A percentile compares a stretch with the other conserved stretches of the same genome.
Conservation (phyloP, 2,888 invertebrate genomes). For the Scaptodrosophila latifasciaeformis region DNA sequence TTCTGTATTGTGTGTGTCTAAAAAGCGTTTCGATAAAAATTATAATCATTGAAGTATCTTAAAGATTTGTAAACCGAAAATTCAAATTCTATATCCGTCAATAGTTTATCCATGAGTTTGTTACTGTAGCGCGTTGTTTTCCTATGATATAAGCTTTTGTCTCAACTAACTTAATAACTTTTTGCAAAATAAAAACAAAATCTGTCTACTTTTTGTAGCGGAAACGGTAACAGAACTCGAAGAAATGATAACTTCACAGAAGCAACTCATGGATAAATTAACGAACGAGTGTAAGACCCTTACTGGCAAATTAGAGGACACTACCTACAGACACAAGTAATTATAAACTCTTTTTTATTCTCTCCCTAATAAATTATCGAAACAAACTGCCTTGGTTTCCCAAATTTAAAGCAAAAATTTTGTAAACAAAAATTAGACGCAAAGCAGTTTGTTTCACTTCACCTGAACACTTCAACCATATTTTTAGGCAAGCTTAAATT, state of each 20-base stretch:
- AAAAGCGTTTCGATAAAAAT: conserved; percentile 2
- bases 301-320: conserved; percentile 92
- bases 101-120: conserved; percentile 83
- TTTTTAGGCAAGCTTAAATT: too few species aligned
- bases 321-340: conserved; percentile 90
- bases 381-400: conserved; percentile 7
- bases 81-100: conserved; percentile 70
- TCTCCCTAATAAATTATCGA: background rate
- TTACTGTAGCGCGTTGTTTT: conserved; percentile 46
- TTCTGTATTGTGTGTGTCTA: conserved; percentile 67
- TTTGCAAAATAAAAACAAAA: background rate
- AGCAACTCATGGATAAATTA: conserved; percentile 94
- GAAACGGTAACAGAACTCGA: conserved; percentile 92
- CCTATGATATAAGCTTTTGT: conserved; percentile 7
- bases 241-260: conserved; percentile 92
- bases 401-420: background rate
- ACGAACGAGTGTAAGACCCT: conserved; percentile 91
- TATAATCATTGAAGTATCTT: too few species aligned
- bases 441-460: background rate
- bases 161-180: too few species aligned
- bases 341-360: conserved; percentile 31
- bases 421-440: background rate
- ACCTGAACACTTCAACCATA: background rate
- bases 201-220: conserved; percentile 79
- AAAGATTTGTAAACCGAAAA: conserved; percentile 9